Evolutionary conservation across 2,797 vertebrate species (phyloP), one percentile per base, ranked within the genome.

Genomic region (Austrolebias charrua): DNA sequence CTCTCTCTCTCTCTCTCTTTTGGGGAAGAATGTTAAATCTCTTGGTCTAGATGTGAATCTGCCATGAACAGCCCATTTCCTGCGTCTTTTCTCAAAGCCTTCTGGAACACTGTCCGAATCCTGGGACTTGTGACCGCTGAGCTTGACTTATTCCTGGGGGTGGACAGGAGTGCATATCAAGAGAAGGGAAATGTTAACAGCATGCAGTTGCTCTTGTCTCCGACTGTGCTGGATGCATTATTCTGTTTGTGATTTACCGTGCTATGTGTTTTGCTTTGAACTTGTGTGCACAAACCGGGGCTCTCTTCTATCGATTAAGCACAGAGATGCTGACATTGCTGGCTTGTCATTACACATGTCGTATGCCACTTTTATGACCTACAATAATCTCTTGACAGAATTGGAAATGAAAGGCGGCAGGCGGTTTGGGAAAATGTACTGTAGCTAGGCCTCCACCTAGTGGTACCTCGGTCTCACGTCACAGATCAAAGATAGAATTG

Each of bases 371-470:
- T 83, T 85, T 69, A 85, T 70, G 74, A 83, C 71, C 50, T 46
- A 56, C 60, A 60, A 72, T 79, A 62, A 85, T 86, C 63, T 66
- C 55, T 71, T 66, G 71, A 58, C 63, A 75, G 72, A 62, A 55
- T 57, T 64, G 79, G 19, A 67, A 83, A 60, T 73, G 52, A 60
- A 63, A 51, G 59, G 49, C 64, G 55, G 42, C 19, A 24, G 49
- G 67, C 4, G 20, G 18, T 33, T 20, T 43, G 24, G 24, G 67
- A 55, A 76, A 66, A 68, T 84, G 81, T 35, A 68, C 68, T 84
- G 83, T 38, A 79, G 80, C 56, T 71, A 86, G 73, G 89, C 71
- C 75, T 71, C 90, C 92, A 85, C 88, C 91, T 90, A 90, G 86
- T 88, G 91, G 86, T 58, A 3, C 28, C 15, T 31, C 1, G 11